Evolutionary conservation across 2,113 vertebrate species (phyloP), one percentile per base, ranked within the genome.

Genomic region (Kryptolebias marmoratus): DNA sequence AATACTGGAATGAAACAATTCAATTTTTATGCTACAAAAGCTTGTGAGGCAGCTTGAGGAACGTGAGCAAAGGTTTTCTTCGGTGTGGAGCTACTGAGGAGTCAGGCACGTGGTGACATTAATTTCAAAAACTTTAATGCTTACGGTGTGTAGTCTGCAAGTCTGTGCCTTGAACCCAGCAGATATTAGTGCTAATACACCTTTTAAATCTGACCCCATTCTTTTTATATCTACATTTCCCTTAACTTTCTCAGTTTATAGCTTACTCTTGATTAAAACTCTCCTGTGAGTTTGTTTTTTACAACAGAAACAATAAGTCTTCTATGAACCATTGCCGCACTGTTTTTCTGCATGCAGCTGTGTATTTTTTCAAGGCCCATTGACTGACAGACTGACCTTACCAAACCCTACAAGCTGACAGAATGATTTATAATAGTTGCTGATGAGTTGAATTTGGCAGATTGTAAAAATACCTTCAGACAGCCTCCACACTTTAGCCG

Each of bases 401-500:
- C 27, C 76, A 53, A 66, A 77, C 65, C 59, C 66, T 27, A 71
- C 68, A 9, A 71, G 81, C 83, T 79, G 88, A 82, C 83, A 85
- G 52, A 42, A 73, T 69, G 81, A 84, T 79, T 87, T 67, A 64
- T 47, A 56, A 59, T 10, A 1, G 36, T 47, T 45, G 58, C 64
- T 30, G 50, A 68, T 65, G 68, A 84, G 71, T 65, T n/a, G 66
- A 50, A 77, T 90, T 81, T 81, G 83, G 79, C 83, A 84, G 62
- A 74, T 74, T 39, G 79, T 77, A 55, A 72, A 80, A 85, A 85
- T 60, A 76, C 78, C 77, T 81, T 80, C 81, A 79, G 71, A 80
- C 73, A 80, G 59, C 78, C 79, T 87, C 82, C 56, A 16, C 79
- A 78, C 64, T 39, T 39, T 44, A 36, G 13, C 32, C 7, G 22